A percentile compares a stretch with the other conserved stretches of the same genome.
Evolutionary conservation across 2,888 invertebrate species (phyloP).

Genomic region (Cryptocephalus moraei): DNA sequence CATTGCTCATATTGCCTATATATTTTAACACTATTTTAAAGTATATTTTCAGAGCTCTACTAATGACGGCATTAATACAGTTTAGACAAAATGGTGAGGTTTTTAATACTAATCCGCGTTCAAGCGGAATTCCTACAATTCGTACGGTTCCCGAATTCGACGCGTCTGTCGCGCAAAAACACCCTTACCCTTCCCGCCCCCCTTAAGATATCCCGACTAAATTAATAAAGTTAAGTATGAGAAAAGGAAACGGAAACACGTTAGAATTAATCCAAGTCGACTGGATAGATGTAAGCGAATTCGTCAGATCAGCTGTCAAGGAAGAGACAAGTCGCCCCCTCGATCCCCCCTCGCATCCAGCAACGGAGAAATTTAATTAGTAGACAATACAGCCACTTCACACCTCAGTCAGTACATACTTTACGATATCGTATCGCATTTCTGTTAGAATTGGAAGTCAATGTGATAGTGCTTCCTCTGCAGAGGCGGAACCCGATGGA

Average conservation of each 20-base stretch:
- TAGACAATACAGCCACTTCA: slow-evolving; percentile 32
- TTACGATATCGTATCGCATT: slow-evolving; percentile 35
- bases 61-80: too few species aligned
- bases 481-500: not conserved
- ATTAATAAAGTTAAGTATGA: slow-evolving; percentile 14
- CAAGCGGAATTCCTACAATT: too few species aligned
- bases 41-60: too few species aligned
- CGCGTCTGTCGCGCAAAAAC: too few species aligned
- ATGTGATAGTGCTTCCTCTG: slow-evolving; percentile 11
- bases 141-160: too few species aligned
- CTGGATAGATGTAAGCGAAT: slow-evolving; percentile 16
- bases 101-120: too few species aligned
- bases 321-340: slow-evolving; percentile 18
- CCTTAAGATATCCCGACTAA: not conserved
- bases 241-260: slow-evolving; percentile 19
- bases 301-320: slow-evolving; percentile 34
- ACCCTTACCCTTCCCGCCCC: too few species aligned
- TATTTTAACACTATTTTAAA: too few species aligned
- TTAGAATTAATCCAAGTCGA: slow-evolving; percentile 20
- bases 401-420: slow-evolving; percentile 33
- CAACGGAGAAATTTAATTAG: slow-evolving; percentile 36
- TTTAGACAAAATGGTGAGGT: too few species aligned
- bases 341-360: slow-evolving; percentile 5
- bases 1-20: too few species aligned
- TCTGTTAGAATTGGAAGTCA: slow-evolving; percentile 18